These are phyloP conservation scores for Chloropsis hardwickii DNA, from an alignment of 2,113 vertebrate genomes.

Conservation along the genomic window DNA sequence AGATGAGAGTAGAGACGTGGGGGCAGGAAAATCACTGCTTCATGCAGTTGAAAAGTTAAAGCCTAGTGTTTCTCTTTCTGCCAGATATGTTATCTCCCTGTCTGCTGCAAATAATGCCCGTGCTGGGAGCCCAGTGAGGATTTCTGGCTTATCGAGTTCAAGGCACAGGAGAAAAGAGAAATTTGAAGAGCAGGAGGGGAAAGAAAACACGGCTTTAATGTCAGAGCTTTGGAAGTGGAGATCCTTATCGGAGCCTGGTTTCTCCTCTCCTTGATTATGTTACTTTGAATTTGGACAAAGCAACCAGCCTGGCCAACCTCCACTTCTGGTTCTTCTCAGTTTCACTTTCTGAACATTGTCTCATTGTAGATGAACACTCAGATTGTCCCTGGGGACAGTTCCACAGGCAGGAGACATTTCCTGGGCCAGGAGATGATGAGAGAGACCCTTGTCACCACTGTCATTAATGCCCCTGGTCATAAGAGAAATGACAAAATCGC, in stretches of 20 bases:
- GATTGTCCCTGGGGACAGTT: not conserved
- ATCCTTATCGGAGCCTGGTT: slow-evolving; percentile 38
- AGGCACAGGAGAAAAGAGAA: slow-evolving; percentile 2
- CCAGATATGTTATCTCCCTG: not conserved
- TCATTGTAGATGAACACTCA: not conserved
- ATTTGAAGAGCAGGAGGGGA: slow-evolving; percentile 18
- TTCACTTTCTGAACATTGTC: not conserved
- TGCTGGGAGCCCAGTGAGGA: slow-evolving; percentile 4
- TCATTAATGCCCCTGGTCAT: not conserved
- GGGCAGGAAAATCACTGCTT: slow-evolving; percentile 12
- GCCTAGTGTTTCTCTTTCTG: not conserved
- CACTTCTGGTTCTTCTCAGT: not conserved
- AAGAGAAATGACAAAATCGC: not conserved
- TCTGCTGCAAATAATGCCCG: slow-evolving; percentile 24
- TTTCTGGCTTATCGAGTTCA: slow-evolving; percentile 5
- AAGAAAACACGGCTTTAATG: slow-evolving; percentile 44
- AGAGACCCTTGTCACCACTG: not conserved
- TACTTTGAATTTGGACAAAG: slow-evolving; percentile 19
- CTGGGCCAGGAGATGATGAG: not conserved
- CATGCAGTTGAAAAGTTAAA: slow-evolving; percentile 31
- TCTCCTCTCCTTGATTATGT: slow-evolving; percentile 23
- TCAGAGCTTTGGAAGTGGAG: slow-evolving; percentile 32
- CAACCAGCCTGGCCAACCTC: not conserved
- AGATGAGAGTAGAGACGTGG: not conserved
- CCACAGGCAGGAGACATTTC: not conserved